Conservation (phyloP, 2,888 invertebrate species). For the Meghimatium bilineatum region DNA sequence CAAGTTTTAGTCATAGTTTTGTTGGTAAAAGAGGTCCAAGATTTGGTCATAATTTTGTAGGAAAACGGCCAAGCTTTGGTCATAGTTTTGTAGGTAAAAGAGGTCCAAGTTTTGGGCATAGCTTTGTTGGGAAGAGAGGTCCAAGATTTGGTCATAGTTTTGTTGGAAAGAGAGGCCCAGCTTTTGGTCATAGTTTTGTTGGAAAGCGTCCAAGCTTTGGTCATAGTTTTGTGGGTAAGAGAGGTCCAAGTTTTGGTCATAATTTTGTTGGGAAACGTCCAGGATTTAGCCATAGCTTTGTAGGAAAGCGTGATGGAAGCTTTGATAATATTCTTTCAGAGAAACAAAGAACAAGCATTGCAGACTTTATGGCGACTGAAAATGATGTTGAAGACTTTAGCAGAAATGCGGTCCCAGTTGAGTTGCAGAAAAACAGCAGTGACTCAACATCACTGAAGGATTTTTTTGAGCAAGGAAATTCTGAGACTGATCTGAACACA, state of each 20-base stretch:
- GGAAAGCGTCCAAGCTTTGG: slow-evolving; percentile 31
- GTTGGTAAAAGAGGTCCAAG: slow-evolving; percentile 39
- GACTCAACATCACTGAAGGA: background rate
- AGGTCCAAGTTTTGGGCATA: slow-evolving; percentile 34
- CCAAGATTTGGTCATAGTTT: slow-evolving; percentile 38
- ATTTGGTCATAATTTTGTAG: slow-evolving; percentile 43
- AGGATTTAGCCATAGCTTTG: slow-evolving; percentile 24
- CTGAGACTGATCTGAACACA: background rate
- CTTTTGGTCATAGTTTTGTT: slow-evolving; percentile 43
- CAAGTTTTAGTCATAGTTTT: slow-evolving; percentile 34
- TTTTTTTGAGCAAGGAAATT: no score
- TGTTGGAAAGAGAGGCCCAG: slow-evolving; percentile 41
- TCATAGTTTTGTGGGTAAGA: slow-evolving; percentile 40
- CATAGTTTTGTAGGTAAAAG: slow-evolving; percentile 42
- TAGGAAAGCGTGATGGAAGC: slow-evolving; percentile 27
- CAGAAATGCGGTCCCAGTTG: background rate
- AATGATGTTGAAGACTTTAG: background rate
- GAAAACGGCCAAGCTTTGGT: slow-evolving; percentile 38
- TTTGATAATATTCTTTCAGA: slow-evolving; percentile 35
- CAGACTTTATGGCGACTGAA: background rate
- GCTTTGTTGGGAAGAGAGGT: slow-evolving; percentile 33
- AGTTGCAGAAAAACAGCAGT: background rate
- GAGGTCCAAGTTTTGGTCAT: slow-evolving; percentile 15
- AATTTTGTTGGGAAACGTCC: slow-evolving; percentile 40
- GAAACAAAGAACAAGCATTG: background rate